A percentile compares a stretch with the other conserved stretches of the same genome.
Conservation (phyloP, 2,113 vertebrate genomes). For the Campylomormyrus tamandua region DNA sequence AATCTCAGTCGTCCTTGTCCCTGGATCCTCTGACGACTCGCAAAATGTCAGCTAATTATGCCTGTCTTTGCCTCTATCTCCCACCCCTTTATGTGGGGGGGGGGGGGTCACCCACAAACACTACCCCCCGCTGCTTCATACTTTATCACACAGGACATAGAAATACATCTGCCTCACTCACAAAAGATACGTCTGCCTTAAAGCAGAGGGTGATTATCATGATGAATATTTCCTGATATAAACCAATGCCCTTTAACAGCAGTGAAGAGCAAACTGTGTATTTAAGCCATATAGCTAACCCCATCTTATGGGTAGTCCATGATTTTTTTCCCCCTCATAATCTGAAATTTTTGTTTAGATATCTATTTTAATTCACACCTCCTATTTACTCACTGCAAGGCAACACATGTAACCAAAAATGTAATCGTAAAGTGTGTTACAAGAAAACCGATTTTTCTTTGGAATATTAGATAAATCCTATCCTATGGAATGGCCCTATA, state of each 20-base stretch:
- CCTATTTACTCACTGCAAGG: neutral
- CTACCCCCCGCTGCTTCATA: neutral
- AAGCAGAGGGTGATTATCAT: neutral
- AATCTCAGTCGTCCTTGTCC: neutral
- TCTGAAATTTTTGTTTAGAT: neutral
- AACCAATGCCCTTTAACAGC: neutral
- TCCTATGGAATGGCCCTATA: neutral
- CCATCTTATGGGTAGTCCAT: neutral
- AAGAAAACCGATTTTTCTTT: neutral
- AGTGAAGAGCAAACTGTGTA: neutral
- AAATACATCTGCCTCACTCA: neutral
- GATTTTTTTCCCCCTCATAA: neutral
- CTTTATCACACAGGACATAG: neutral
- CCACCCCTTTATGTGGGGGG: neutral
- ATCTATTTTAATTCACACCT: neutral
- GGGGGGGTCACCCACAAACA: neutral
- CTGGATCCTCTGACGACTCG: constrained; percentile 21
- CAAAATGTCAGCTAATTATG: constrained; percentile 67
- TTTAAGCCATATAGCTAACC: neutral
- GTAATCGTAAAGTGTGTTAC: neutral
- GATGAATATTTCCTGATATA: neutral
- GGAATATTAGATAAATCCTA: neutral
- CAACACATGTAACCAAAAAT: neutral
- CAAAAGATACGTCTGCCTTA: neutral
- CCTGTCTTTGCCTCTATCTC: constrained; percentile 45